phyloP scores from a whole-genome alignment of 2,888 invertebrate species.

The Conistra vaccinii region DNA sequence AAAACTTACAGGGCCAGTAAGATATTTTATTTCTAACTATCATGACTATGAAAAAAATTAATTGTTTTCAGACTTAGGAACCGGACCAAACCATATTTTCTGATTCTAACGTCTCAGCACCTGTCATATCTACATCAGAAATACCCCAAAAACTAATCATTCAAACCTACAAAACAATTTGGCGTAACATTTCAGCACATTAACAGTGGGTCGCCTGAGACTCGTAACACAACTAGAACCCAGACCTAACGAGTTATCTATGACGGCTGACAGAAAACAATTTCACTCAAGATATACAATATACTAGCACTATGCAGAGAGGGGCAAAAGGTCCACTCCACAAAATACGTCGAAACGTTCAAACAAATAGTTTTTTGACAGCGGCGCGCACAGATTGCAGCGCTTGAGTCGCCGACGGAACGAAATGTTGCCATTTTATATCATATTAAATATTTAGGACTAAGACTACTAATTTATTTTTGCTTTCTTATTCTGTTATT shows the following conservation, averaged over 20 bases:
- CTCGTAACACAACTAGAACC: conserved; percentile 30
- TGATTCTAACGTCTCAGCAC: too few species aligned
- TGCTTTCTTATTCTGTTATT: too few species aligned
- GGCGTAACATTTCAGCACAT: conserved; percentile 34
- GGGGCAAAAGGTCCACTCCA: conserved; percentile 12
- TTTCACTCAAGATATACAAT: conserved; percentile 60
- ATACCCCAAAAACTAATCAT: conserved; percentile 12
- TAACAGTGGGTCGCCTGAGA: conserved; percentile 47
- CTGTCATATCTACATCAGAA: not conserved
- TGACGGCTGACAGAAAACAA: conserved; percentile 67
- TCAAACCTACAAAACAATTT: conserved; percentile 39
- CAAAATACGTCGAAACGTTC: too few species aligned
- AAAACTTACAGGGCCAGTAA: not conserved
- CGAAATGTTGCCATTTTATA: too few species aligned
- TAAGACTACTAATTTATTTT: too few species aligned
- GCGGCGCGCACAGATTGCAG: too few species aligned
- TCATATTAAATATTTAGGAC: too few species aligned
- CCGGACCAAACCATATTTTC: not conserved
- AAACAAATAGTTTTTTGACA: too few species aligned
- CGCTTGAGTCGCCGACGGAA: too few species aligned
- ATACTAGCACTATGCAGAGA: conserved; percentile 21
- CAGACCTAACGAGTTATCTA: conserved; percentile 62
- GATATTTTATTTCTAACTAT: not conserved
- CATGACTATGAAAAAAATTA: not conserved
- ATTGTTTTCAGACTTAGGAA: not conserved